These are phyloP conservation scores for Pogonocherus hispidulus DNA, from an alignment of 2,888 invertebrate species.

Conservation along the genomic window DNA sequence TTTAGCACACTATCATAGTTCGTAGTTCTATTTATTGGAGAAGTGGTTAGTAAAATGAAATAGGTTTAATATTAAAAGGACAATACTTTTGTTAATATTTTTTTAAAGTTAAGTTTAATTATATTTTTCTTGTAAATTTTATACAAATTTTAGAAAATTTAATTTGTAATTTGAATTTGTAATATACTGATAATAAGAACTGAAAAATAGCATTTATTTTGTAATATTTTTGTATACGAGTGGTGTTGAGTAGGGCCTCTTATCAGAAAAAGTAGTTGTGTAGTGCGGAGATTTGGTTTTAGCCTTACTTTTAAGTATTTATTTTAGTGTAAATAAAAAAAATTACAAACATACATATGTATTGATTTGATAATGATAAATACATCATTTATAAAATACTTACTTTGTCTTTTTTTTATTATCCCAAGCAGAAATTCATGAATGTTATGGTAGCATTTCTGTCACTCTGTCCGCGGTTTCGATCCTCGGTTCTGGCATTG, in stretches of 20 bases:
- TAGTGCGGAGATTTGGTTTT: slow-evolving; percentile 36
- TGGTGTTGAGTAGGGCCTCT: slow-evolving; percentile 40
- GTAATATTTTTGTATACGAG: slow-evolving; percentile 38
- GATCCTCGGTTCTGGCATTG: too few relatives aligned
- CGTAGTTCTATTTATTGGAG: slow-evolving; percentile 24
- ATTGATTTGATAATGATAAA: slow-evolving; percentile 18
- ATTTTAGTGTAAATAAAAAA: slow-evolving; percentile 52
- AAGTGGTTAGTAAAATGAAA: slow-evolving; percentile 26
- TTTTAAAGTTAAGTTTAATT: slow-evolving; percentile 13
- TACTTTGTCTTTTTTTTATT: too few relatives aligned
- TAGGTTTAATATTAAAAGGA: slow-evolving; percentile 15
- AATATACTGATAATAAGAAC: slow-evolving; percentile 31
- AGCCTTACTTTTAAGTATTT: slow-evolving; percentile 47
- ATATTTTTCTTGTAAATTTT: slow-evolving; percentile 10
- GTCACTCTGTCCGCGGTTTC: too few relatives aligned
- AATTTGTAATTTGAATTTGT: slow-evolving; percentile 14
- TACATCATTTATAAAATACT: slow-evolving; percentile 1
- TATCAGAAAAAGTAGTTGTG: slow-evolving; percentile 35
- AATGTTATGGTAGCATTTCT: too few relatives aligned
- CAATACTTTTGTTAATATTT: slow-evolving; percentile 23
- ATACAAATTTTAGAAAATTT: slow-evolving; percentile 3
- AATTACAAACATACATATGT: slow-evolving; percentile 49
- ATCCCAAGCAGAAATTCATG: too few relatives aligned
- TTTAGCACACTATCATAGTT: slow-evolving; percentile 12
- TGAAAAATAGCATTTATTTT: slow-evolving; percentile 43